Base-by-base conservation (phyloP, 2,888 invertebrate genomes). In the Rotaria magnacalcarata region DNA sequence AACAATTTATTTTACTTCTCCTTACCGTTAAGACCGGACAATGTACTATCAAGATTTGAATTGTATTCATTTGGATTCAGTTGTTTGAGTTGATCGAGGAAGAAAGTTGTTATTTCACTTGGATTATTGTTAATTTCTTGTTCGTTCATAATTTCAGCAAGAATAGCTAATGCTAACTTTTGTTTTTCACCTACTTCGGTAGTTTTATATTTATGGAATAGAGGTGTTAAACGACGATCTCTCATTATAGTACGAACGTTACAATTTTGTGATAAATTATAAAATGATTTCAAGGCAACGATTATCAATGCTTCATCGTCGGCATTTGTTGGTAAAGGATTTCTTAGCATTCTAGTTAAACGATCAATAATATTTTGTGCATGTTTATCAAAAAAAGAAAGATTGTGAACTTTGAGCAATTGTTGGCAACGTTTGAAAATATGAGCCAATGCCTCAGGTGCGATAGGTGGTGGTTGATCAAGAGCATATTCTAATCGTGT, bases 141-240 rank as follows among this genome's bases (percentile, higher is more conserved):
- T 58, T 58, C 58, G 10, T 58, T n/a, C 58, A 58, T 58, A 24
- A 58, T 21, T n/a, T 58, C 58, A 3, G 74, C 74, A 41, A 41
- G 41, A 75, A 75, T 75, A 6, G 7, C 6, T 5, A 19, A 41
- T 2, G 89, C 89, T 16, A 89, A 89, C 89, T 90, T 90, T 87
- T 89, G 89, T 80, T 90, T 90, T 24, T 89, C 88, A 87, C 90
- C 90, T 14, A 34, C 41, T 21, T 34, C 16, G 4, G 19, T 14
- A 5, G 34, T 7, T 75, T 21, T 2, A 75, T 43, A 75, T 14
- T 16, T 43, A 0, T 21, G 21, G 14, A 43, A 43, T 2, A 43
- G 7, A 7, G 43, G 24, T 41, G 24, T 24, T 24, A 43, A 43
- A 27, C 24, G 8, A 21, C 27, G 60, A 4, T 27, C 27, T 27